Evolutionary conservation across 2,888 invertebrate species (phyloP), one percentile per base, ranked within the genome.

Genomic region (Gryllus longicercus): DNA sequence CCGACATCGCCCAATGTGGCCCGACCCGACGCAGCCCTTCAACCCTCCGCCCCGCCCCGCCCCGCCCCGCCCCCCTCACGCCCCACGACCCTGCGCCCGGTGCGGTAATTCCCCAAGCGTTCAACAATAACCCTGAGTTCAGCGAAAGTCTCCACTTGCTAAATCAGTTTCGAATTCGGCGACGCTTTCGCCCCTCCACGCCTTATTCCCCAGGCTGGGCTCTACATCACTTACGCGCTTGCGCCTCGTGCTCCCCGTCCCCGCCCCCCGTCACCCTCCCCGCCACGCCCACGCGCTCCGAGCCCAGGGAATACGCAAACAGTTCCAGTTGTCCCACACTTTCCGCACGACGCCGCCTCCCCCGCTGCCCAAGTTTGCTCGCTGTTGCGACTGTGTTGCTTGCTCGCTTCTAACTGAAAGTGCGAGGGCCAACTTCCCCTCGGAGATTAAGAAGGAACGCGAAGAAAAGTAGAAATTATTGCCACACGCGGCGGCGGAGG

Each of bases 91-190:
- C 63, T 14, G 14, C 63, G 16, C 14, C 63, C 63, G 16, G n/a
- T n/a, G n/a, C 63, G n/a, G 63, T n/a, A 63, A 63, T 63, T 63
- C 63, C 63, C 63, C 16, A 63, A n/a, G 63, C 63, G 63, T 63
- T 63, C 63, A 63, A 63, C 63, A 63, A 63, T 63, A 63, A 63
- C 63, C 63, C 63, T 63, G 63, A 63, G 63, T 63, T 63, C 63
- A 63, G 63, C 63, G 63, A 63, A 63, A 63, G 63, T 63, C 63
- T 63, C 63, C 63, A 63, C 63, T 63, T 63, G 63, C 63, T 63
- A 63, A 63, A 63, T 63, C 63, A 63, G 63, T 63, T 63, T 63
- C 63, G n/a, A 63, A 63, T 63, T 63, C 63, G n/a, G 63, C n/a
- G 63, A n/a, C 63, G 63, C 63, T 63, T 18, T n/a, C 16, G 63